Evolutionary conservation across 2,888 invertebrate species (phyloP).

Genomic region (Hirtodrosophila duncani): DNA sequence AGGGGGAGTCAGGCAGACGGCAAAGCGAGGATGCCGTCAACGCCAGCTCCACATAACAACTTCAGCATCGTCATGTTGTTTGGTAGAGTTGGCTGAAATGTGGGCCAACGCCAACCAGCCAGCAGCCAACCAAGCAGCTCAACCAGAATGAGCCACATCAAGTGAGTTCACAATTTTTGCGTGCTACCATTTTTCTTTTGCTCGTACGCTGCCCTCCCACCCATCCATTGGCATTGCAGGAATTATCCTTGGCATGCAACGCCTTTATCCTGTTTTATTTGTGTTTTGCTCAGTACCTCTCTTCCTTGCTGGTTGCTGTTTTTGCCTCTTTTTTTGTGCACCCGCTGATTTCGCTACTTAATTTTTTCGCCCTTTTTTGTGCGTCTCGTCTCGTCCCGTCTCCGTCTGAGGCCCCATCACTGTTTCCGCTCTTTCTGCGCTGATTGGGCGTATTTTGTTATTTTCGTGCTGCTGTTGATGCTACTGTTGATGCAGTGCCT

Average conservation of each 20-base stretch:
- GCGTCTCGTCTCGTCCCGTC: slow-evolving; percentile 11
- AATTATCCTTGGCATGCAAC: slow-evolving; percentile 72
- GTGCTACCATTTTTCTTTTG: slow-evolving; percentile 70
- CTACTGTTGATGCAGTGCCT: slow-evolving; percentile 26
- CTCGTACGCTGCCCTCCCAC: slow-evolving; percentile 20
- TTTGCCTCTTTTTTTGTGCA: slow-evolving; percentile 21
- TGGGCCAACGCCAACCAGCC: too few species aligned
- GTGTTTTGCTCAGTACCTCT: slow-evolving; percentile 39
- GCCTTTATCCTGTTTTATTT: slow-evolving; percentile 73
- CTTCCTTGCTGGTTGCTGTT: slow-evolving; percentile 5
- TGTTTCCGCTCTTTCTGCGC: slow-evolving; percentile 58
- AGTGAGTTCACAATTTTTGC: slow-evolving; percentile 73
- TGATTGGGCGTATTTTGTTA: slow-evolving; percentile 73
- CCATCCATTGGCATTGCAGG: slow-evolving; percentile 25
- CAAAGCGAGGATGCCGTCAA: slow-evolving; percentile 50
- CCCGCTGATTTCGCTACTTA: slow-evolving; percentile 72
- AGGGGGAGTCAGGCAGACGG: too few species aligned
- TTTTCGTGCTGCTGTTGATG: slow-evolving; percentile 60
- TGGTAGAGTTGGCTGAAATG: slow-evolving; percentile 17
- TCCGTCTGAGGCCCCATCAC: slow-evolving; percentile 35
- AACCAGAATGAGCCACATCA: slow-evolving; percentile 71
- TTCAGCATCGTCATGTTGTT: slow-evolving; percentile 59
- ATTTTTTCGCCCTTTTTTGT: slow-evolving; percentile 52
- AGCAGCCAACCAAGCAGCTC: too few species aligned
- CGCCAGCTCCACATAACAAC: slow-evolving; percentile 61